Conservation (phyloP, 2,888 invertebrate genomes). For the Drosophila rubida region DNA sequence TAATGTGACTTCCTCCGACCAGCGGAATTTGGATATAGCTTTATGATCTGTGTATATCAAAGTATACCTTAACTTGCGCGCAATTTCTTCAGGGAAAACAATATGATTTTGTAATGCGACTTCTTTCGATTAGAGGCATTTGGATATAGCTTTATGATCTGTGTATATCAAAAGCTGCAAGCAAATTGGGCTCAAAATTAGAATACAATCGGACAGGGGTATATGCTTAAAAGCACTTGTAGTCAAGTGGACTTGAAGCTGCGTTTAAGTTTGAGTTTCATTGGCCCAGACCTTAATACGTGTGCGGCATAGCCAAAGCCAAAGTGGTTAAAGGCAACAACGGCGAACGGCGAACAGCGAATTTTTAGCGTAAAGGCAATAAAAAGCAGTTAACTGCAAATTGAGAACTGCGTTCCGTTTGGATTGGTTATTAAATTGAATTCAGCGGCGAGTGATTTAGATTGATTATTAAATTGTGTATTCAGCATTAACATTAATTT, state of each 20-base stretch:
- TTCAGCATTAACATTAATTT: conserved; percentile 1
- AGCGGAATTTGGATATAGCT: too few relatives aligned
- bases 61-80: too few relatives aligned
- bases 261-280: conserved; percentile 61
- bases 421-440: conserved; percentile 41
- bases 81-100: too few relatives aligned
- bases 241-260: conserved; percentile 26
- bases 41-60: too few relatives aligned
- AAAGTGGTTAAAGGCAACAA: conserved; percentile 12
- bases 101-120: too few relatives aligned
- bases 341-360: conserved; percentile 18
- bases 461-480: conserved; percentile 11
- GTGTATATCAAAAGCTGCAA: too few relatives aligned
- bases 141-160: too few relatives aligned
- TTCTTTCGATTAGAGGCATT: too few relatives aligned
- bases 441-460: conserved; percentile 38
- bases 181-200: background rate
- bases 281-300: conserved; percentile 82
- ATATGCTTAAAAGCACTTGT: background rate
- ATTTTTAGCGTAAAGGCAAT: conserved; percentile 56
- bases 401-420: conserved; percentile 45
- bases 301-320: conserved; percentile 46
- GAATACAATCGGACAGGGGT: background rate
- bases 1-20: too few relatives aligned
- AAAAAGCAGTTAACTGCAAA: conserved; percentile 10